These are phyloP conservation scores for Hirudinaria manillensis DNA, from an alignment of 2,888 invertebrate species.

Conservation along the genomic window DNA sequence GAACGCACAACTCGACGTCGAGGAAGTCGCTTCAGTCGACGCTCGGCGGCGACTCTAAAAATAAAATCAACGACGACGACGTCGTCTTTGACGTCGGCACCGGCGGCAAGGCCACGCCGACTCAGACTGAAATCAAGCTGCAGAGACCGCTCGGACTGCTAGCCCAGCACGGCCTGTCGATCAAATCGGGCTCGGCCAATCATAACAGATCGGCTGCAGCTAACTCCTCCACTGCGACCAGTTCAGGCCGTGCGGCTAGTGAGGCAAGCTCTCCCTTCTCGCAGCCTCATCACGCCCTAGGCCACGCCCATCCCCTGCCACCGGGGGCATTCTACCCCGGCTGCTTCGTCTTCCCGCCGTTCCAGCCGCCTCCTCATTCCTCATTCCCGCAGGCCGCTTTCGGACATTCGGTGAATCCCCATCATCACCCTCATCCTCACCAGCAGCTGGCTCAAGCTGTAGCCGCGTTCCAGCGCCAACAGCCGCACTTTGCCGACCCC, in stretches of 20 bases:
- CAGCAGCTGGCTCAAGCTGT: constrained; percentile 23
- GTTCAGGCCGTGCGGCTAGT: background rate
- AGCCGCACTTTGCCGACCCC: background rate
- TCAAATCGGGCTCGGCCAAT: constrained; percentile 25
- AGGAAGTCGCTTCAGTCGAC: background rate
- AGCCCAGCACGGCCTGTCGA: constrained; percentile 40
- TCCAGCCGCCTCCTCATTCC: constrained; percentile 13
- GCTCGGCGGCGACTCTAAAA: constrained; percentile 12
- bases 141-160: constrained; percentile 40
- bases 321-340: constrained; percentile 14
- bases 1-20: background rate
- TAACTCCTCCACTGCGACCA: background rate
- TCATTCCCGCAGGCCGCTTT: constrained; percentile 11
- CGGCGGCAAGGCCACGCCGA: constrained; percentile 1
- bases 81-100: background rate
- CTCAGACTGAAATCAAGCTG: constrained; percentile 39
- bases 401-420: constrained; percentile 8
- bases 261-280: background rate
- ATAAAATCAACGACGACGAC: background rate
- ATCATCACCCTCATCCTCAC: background rate
- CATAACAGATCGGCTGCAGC: background rate
- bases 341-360: constrained; percentile 27
- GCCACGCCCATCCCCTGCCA: background rate
- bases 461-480: constrained; percentile 20
- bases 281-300: background rate